Evolutionary conservation across 2,888 invertebrate species (phyloP).

Genomic region (Nymphalis c-album): DNA sequence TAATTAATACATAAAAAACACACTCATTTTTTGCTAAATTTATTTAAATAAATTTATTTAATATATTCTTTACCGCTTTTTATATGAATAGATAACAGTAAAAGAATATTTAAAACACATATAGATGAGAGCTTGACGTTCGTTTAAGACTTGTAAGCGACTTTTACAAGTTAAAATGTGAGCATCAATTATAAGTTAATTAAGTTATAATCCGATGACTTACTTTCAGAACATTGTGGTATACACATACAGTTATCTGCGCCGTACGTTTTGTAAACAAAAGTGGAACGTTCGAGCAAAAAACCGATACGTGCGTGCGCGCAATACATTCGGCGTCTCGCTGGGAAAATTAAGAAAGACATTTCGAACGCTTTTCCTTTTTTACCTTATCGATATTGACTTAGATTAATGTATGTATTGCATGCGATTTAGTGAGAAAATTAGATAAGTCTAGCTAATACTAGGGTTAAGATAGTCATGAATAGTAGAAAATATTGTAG

Average conservation of each 20-base stretch:
- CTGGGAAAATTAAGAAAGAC: slow-evolving; percentile 15
- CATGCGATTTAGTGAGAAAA: not conserved
- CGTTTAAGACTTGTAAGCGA: not conserved
- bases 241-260: slow-evolving; percentile 1
- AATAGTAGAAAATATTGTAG: too few species aligned
- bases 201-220: slow-evolving; percentile 7
- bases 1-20: too few species aligned
- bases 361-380: slow-evolving; percentile 20
- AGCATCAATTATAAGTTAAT: not conserved
- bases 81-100: too few species aligned
- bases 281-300: slow-evolving; percentile 9
- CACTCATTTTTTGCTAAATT: too few species aligned
- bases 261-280: slow-evolving; percentile 7
- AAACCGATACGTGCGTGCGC: slow-evolving; percentile 1
- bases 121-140: too few species aligned
- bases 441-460: too few species aligned
- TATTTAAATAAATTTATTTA: too few species aligned
- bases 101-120: too few species aligned
- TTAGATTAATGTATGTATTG: not conserved
- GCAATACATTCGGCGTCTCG: not conserved
- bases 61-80: too few species aligned
- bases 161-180: not conserved
- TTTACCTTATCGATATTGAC: not conserved
- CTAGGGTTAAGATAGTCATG: too few species aligned
- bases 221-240: slow-evolving; percentile 3